Percentiles rank a stretch among this genome's conserved stretches.
These are phyloP conservation scores for Psettodes erumei DNA, from an alignment of 2,113 vertebrate species.

Conservation along the genomic window DNA sequence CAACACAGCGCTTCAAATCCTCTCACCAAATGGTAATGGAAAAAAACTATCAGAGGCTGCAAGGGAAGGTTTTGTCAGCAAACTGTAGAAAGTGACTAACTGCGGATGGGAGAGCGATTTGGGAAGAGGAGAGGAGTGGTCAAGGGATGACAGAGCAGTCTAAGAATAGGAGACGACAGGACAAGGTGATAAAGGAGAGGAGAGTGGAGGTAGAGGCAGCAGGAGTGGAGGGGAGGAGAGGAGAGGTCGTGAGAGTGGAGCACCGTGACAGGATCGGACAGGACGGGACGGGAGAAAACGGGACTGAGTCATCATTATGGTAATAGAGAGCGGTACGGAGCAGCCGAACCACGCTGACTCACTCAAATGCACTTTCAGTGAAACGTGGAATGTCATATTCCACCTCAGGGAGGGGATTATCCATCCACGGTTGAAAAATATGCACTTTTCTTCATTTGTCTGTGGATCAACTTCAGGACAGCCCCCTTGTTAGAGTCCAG, in stretches of 20 bases:
- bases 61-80: slow-evolving; percentile 34
- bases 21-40: slow-evolving; percentile 17
- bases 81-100: slow-evolving; percentile 15
- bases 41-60: slow-evolving; percentile 13
- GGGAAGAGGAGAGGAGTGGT: slow-evolving; percentile 36
- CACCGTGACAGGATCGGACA: slow-evolving; percentile 54
- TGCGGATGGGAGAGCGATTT: not conserved
- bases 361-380: slow-evolving; percentile 60
- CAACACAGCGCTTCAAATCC: slow-evolving; percentile 21
- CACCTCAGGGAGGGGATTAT: slow-evolving; percentile 44
- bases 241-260: slow-evolving; percentile 37
- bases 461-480: slow-evolving; percentile 26
- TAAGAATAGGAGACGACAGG: slow-evolving; percentile 63
- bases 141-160: slow-evolving; percentile 53
- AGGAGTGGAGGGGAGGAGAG: slow-evolving; percentile 20
- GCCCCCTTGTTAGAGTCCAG: slow-evolving; percentile 1
- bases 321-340: slow-evolving; percentile 52
- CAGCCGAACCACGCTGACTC: slow-evolving; percentile 62
- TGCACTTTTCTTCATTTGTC: slow-evolving; percentile 20
- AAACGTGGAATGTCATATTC: slow-evolving; percentile 60
- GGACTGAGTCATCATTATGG: slow-evolving; percentile 77
- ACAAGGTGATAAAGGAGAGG: slow-evolving; percentile 63
- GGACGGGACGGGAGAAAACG: slow-evolving; percentile 51
- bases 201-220: slow-evolving; percentile 34
- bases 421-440: slow-evolving; percentile 65